Base-by-base conservation (phyloP, 1,140 invertebrate genomes). In the Drosophila ercepeae region DNA sequence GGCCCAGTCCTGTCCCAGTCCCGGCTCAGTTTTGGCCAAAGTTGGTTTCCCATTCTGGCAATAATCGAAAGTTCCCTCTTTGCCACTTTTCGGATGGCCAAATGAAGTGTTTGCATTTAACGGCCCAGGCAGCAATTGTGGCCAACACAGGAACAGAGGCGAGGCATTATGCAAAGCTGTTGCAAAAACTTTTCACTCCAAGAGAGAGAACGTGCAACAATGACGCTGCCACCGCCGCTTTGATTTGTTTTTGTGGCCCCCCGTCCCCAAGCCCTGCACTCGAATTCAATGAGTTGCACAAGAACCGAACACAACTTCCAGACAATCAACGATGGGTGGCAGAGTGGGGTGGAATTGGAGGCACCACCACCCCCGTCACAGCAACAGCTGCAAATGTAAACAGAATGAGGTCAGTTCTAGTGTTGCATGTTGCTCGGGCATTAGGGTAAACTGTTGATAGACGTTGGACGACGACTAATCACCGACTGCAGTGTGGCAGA, bases 361-460 rank as follows among this genome's bases (percentile, higher is more conserved):
- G 36, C n/a, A 39, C n/a, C n/a, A 39, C 36, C n/a, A 36, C 34
- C 11, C 9, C 36, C 4, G 36, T 21, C 32, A 44, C 60, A 57
- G 81, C 81, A 81, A 81, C 81, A 88, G 73, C 81, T 88, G 81
- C 82, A 79, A 81, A 55, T 76, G 72, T 59, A 86, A 81, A 88
- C 68, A 76, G 58, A 86, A 88, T 86, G 77, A 74, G 81, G 81
- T 86, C 81, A 88, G 68, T 86, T 60, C 54, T 75, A 49, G 50
- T 75, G 58, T 88, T 88, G 81, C 82, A 86, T 86, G 81, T 86
- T 88, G 82, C 68, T 67, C 19, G 67, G 76, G 67, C 81, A 86
- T 88, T 86, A 86, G 81, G 59, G 76, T 75, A 88, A 75, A 81
- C 81, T 86, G 82, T 86, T 86, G 81, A 86, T 86, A 77, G 81